Evolutionary conservation across 2,797 vertebrate species (phyloP).

Genomic region (Dallia pectoralis): DNA sequence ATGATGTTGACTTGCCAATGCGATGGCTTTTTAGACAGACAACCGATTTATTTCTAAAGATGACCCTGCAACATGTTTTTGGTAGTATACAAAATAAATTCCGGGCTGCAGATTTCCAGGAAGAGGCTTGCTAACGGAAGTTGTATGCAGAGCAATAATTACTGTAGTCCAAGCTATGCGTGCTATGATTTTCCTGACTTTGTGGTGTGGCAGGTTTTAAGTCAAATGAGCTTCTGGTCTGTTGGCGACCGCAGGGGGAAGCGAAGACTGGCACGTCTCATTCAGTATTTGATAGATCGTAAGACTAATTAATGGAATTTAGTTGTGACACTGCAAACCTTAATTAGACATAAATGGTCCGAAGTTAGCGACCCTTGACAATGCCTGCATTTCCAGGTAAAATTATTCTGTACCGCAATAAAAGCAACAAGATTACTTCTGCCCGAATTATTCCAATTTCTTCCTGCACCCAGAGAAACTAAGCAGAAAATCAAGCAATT

Average conservation of each 20-base stretch:
- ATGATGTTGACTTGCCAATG: conserved; percentile 38
- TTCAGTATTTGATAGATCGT: conserved; percentile 9
- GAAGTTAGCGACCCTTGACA: conserved; percentile 35
- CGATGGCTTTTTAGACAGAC: conserved; percentile 17
- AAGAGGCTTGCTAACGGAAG: conserved; percentile 12
- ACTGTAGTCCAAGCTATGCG: conserved; percentile 1
- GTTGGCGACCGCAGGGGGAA: neutral
- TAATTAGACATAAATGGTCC: conserved; percentile 23
- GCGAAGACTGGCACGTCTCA: neutral
- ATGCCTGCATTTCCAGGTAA: conserved; percentile 36
- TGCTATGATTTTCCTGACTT: neutral
- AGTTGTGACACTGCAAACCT: conserved; percentile 10
- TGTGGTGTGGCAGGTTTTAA: neutral
- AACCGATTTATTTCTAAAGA: neutral
- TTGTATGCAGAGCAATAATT: conserved; percentile 61
- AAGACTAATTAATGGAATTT: neutral
- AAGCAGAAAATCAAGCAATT: conserved; percentile 38
- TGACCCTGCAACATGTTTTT: conserved; percentile 20
- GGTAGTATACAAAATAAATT: conserved; percentile 14
- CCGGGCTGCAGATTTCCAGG: neutral
- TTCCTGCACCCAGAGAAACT: conserved; percentile 34
- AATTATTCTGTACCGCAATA: conserved; percentile 66
- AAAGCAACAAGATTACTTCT: conserved; percentile 33
- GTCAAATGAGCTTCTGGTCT: neutral
- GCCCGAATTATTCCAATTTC: conserved; percentile 27